These are phyloP conservation scores for Pungitius pungitius DNA, from an alignment of 2,113 vertebrate species.

Conservation along the genomic window DNA sequence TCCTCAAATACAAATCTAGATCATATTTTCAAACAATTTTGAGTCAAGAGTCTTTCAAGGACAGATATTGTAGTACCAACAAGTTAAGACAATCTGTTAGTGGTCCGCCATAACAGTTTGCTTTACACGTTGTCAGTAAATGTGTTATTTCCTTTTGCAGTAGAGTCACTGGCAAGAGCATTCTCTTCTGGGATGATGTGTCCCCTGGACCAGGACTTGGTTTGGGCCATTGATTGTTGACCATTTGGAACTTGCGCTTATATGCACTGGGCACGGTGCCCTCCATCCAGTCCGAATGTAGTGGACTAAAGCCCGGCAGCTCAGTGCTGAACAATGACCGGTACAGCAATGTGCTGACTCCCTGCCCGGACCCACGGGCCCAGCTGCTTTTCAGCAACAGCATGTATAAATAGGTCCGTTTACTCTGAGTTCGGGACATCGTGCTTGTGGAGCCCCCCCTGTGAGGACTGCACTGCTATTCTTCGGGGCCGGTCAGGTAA, in stretches of 20 bases:
- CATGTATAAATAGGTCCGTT: constrained; percentile 81
- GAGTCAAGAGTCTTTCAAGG: neutral
- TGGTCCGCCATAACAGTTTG: neutral
- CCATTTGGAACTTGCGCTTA: constrained; percentile 60
- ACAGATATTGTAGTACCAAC: neutral
- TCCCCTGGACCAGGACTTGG: constrained; percentile 40
- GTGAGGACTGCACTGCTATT: constrained; percentile 70
- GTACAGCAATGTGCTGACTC: constrained; percentile 84
- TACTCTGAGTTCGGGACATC: constrained; percentile 66
- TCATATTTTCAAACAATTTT: constrained; percentile 9
- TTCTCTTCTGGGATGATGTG: constrained; percentile 21
- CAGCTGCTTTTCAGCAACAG: constrained; percentile 65
- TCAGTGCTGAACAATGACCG: constrained; percentile 79
- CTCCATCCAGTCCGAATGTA: constrained; percentile 59
- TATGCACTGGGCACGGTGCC: constrained; percentile 79
- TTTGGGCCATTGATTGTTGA: constrained; percentile 51
- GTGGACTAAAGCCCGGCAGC: constrained; percentile 77
- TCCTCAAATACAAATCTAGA: neutral
- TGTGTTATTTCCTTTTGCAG: constrained; percentile 20
- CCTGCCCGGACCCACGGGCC: constrained; percentile 59
- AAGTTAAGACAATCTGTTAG: neutral
- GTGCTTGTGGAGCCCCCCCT: constrained; percentile 76
- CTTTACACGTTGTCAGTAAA: neutral
- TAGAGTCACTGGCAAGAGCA: constrained; percentile 3
- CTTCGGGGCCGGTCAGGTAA: constrained; percentile 81